A percentile compares a stretch with the other conserved stretches of the same genome.
phyloP scores from a whole-genome alignment of 92 coral and sea anemone species.

The Virgularia gustaviana region DNA sequence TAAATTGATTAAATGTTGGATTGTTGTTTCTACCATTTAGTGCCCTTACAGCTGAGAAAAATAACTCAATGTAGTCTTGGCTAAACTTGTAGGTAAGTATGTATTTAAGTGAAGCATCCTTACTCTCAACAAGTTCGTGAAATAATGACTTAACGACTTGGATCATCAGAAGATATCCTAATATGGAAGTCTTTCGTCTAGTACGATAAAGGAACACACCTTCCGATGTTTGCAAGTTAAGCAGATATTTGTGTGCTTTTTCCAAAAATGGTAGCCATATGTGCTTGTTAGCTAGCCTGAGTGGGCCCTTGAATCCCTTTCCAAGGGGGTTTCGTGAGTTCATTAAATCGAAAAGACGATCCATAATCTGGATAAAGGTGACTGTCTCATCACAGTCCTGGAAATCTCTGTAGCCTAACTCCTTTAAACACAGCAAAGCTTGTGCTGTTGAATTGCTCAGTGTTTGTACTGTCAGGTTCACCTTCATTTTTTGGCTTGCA shows the following conservation, averaged over 20 bases:
- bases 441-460: not conserved
- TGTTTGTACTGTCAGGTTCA: not conserved
- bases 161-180: not conserved
- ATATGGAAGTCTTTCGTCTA: slow-evolving; percentile 7
- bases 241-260: not conserved
- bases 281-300: not conserved
- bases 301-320: not conserved
- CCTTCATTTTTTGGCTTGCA: slow-evolving; percentile 1
- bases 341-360: slow-evolving; percentile 9
- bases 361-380: slow-evolving; percentile 7
- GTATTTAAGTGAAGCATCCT: not conserved
- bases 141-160: not conserved
- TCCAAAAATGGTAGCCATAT: slow-evolving; percentile 6
- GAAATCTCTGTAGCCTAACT: not conserved
- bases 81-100: slow-evolving; percentile 18
- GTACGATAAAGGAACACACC: not conserved
- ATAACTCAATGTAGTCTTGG: slow-evolving; percentile 14
- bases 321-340: not conserved
- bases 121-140: not conserved
- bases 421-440: not conserved
- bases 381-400: slow-evolving; percentile 10
- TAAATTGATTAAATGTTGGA: slow-evolving; percentile 12
- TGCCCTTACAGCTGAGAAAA: not conserved
- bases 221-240: not conserved
- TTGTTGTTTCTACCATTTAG: slow-evolving; percentile 11